Evolutionary conservation across 1,140 invertebrate species (phyloP), one percentile per base, ranked within the genome.

Genomic region (Sycophaga agraensis): DNA sequence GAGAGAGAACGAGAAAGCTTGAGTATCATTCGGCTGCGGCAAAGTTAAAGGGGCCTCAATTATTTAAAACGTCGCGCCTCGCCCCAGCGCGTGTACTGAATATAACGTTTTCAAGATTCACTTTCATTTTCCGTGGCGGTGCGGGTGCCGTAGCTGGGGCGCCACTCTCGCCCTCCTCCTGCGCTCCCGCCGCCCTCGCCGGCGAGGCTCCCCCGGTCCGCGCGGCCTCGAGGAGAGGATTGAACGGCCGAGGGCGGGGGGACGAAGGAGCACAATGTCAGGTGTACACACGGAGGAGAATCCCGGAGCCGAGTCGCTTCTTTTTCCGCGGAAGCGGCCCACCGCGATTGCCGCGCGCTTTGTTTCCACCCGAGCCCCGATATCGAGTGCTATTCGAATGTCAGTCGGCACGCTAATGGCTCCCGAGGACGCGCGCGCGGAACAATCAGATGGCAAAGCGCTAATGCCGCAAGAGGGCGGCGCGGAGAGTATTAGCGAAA

Each of bases 81-180:
- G 57, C 34, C 57, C 49, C 49, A 43, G 55, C 66, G 59, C 70
- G 66, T 69, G 63, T 66, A 69, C 64, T 55, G 66, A 68, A 72
- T 67, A 70, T 65, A 70, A 67, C 70, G 68, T 70, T 63, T 71
- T 72, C 66, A 70, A 73, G 70, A 75, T 77, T 76, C 74, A 73
- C 74, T 76, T 76, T 76, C 73, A 70, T 73, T 78, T 73, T 73
- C 68, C 53, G 35, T 45, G 39, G 51, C 49, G 45, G 51, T 42
- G 28, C 7, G 24, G n/a, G 11, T 19, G 4, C 22, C 34, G 6
- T 4, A 28, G 14, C 39, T 21, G 2, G 19, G 11, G 24, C n/a
- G 4, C 40, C 4, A 7, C 17, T 37, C 37, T 19, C 34, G 2
- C 9, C 19, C 6, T 42, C 24, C 2, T 28, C 19, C 22, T 11